Evolutionary conservation across 2,113 vertebrate species (phyloP).

Genomic region (Charadrius vociferus): DNA sequence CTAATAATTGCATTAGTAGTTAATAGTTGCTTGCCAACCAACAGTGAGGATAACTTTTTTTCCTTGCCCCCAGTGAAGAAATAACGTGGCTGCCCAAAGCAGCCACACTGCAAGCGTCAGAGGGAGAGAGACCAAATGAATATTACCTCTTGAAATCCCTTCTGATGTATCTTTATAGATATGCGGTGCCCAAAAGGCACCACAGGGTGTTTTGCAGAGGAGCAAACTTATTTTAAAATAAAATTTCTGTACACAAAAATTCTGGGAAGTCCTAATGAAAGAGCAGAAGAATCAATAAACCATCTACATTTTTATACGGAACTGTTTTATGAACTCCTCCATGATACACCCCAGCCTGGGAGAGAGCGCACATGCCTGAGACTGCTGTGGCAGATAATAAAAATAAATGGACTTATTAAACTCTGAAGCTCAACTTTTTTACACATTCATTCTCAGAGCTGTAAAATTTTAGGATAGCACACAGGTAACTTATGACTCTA

Average conservation of each 20-base stretch:
- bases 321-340: neutral
- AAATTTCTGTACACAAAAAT: neutral
- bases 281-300: constrained; percentile 8
- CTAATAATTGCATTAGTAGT: neutral
- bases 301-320: neutral
- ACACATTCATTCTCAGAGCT: neutral
- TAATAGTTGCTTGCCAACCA: neutral
- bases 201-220: neutral
- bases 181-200: fast-evolving
- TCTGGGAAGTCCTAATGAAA: neutral
- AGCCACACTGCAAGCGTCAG: no score
- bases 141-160: neutral
- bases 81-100: fast-evolving
- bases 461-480: neutral
- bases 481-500: neutral
- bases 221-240: neutral
- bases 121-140: neutral
- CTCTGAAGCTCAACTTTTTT: neutral
- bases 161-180: neutral
- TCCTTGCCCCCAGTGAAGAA: neutral
- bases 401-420: constrained; percentile 37
- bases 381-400: neutral
- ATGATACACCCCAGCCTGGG: neutral
- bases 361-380: neutral
- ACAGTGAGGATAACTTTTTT: neutral